These are phyloP conservation scores for Ataeniobius toweri DNA, from an alignment of 2,797 vertebrate genomes.

Conservation along the genomic window DNA sequence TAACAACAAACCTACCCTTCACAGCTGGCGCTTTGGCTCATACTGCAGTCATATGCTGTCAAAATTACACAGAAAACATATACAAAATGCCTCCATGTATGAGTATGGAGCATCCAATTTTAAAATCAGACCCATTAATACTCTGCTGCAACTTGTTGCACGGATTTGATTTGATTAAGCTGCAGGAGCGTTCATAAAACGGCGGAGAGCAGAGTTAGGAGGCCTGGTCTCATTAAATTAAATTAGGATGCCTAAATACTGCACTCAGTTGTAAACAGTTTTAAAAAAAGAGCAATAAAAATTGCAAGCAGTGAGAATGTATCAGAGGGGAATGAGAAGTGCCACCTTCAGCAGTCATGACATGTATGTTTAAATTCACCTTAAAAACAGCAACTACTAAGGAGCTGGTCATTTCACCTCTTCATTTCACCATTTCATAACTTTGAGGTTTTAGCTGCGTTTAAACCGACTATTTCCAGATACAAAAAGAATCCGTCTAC, in stretches of 20 bases:
- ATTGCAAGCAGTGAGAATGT: not conserved
- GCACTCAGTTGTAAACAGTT: no score
- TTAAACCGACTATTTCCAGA: not conserved
- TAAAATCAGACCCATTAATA: not conserved
- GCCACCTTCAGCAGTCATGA: not conserved
- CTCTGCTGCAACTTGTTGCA: not conserved
- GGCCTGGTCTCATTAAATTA: not conserved
- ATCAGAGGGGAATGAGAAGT: not conserved
- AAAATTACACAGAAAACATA: not conserved
- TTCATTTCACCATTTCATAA: no score
- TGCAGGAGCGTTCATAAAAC: not conserved
- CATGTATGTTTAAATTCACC: no score
- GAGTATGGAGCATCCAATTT: not conserved
- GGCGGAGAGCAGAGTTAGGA: not conserved
- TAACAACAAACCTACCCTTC: slow-evolving; percentile 25
- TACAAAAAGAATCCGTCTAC: not conserved
- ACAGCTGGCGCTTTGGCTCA: slow-evolving; percentile 27
- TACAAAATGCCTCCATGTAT: not conserved
- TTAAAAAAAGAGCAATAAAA: not conserved
- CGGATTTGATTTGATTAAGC: slow-evolving; percentile 6
- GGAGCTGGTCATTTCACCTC: no score
- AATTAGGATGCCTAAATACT: no score
- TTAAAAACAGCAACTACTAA: not conserved
- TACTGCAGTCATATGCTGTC: not conserved
- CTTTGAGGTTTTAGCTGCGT: not conserved